Conservation (phyloP, 2,113 vertebrate genomes). For the Calyptommatus sinebrachiatus region DNA sequence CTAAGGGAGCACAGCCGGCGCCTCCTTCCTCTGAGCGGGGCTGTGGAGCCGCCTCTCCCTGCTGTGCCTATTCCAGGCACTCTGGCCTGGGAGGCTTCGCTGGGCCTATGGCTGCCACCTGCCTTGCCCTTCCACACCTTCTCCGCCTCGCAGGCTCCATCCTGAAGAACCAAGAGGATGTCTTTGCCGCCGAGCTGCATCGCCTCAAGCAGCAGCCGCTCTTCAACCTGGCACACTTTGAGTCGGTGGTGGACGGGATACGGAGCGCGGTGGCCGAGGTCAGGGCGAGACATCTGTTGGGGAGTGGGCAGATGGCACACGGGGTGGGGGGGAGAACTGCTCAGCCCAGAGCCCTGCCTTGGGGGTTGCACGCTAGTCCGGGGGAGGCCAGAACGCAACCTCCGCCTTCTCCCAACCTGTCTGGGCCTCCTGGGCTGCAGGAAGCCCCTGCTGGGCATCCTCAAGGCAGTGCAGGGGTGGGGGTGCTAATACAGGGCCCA, state of each 20-base stretch:
- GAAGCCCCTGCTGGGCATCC: neutral
- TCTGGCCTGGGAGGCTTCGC: too few species aligned
- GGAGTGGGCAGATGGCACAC: too few species aligned
- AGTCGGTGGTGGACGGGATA: slow-evolving; percentile 90
- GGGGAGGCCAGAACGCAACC: neutral
- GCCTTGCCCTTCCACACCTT: neutral
- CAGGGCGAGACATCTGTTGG: neutral
- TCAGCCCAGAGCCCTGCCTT: neutral
- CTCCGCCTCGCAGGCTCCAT: slow-evolving; percentile 81
- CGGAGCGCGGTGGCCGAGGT: slow-evolving; percentile 96
- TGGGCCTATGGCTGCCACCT: neutral
- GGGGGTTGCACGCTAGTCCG: neutral
- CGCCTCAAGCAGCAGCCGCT: slow-evolving; percentile 91
- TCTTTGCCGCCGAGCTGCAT: slow-evolving; percentile 90
- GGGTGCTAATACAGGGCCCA: neutral
- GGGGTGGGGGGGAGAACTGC: neutral
- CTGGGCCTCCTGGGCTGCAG: too few species aligned
- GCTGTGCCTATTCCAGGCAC: neutral
- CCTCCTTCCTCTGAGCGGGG: too few species aligned
- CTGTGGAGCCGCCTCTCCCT: neutral
- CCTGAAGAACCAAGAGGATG: slow-evolving; percentile 94
- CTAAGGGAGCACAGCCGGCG: neutral
- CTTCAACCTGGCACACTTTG: slow-evolving; percentile 93
- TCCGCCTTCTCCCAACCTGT: too few species aligned
- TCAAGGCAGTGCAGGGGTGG: neutral